Evolutionary conservation across 1,140 invertebrate species (phyloP).

Genomic region (Dryas iulia): DNA sequence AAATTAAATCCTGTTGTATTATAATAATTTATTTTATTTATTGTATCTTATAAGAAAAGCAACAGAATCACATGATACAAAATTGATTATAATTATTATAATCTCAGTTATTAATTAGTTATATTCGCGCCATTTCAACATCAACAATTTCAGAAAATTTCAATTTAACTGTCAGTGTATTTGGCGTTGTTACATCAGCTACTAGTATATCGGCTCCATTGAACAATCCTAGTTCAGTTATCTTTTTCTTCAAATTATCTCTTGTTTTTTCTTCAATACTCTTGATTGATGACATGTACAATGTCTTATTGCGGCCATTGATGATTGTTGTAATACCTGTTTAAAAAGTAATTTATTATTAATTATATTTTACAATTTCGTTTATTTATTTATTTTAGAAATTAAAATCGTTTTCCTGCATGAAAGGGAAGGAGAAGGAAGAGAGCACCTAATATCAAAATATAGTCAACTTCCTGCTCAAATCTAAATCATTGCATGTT

Average conservation of each 20-base stretch:
- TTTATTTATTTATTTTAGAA: too few species aligned
- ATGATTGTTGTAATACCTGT: slow-evolving; percentile 88
- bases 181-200: slow-evolving; percentile 94
- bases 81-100: background rate
- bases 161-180: slow-evolving; percentile 86
- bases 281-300: slow-evolving; percentile 94
- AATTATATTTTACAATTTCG: too few species aligned
- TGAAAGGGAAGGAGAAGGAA: too few species aligned
- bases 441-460: too few species aligned
- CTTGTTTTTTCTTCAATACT: slow-evolving; percentile 94
- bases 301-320: slow-evolving; percentile 92
- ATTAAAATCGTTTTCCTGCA: too few species aligned
- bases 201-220: slow-evolving; percentile 93
- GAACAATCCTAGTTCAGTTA: slow-evolving; percentile 90
- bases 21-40: slow-evolving; percentile 5
- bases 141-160: slow-evolving; percentile 82
- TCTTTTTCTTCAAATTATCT: slow-evolving; percentile 92
- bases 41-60: slow-evolving; percentile 5
- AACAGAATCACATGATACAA: background rate
- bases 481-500: too few species aligned
- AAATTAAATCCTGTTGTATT: too few species aligned
- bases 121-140: slow-evolving; percentile 65
- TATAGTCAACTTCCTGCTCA: too few species aligned
- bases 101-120: background rate
- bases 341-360: slow-evolving; percentile 28